phyloP scores from a whole-genome alignment of 2,888 invertebrate genomes.

The Allophyes oxyacanthae region DNA sequence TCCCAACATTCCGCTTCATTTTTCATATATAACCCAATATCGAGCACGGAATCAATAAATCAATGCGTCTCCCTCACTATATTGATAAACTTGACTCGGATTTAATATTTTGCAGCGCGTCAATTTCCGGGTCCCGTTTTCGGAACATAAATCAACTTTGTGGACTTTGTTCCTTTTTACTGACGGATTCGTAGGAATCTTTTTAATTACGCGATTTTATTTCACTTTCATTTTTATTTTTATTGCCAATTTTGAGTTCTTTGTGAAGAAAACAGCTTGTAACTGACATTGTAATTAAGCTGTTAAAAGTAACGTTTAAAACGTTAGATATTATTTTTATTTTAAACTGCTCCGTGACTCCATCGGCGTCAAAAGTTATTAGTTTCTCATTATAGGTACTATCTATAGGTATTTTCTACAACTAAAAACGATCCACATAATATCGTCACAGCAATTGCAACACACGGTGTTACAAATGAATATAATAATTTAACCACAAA shows the following conservation, averaged over 20 bases:
- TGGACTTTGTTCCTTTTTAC: conserved; percentile 1
- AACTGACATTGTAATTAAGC: background rate
- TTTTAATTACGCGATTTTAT: conserved; percentile 15
- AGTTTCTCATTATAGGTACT: too few species aligned
- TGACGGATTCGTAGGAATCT: background rate
- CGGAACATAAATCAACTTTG: conserved; percentile 15
- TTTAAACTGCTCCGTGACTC: too few species aligned
- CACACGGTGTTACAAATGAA: too few species aligned
- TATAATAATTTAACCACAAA: too few species aligned
- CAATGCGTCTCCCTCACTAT: conserved; percentile 1
- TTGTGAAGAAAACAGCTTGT: conserved; percentile 9
- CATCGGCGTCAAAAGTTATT: too few species aligned
- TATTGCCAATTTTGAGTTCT: conserved; percentile 12
- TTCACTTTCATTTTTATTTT: conserved; percentile 12
- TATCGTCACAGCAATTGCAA: too few species aligned
- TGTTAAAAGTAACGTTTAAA: too few species aligned
- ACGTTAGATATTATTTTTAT: too few species aligned
- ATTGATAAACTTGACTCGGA: conserved; percentile 6
- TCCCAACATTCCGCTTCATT: too few species aligned
- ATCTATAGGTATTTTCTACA: too few species aligned
- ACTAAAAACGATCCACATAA: too few species aligned
- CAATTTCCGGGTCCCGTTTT: conserved; percentile 1
- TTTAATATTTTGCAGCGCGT: conserved; percentile 7
- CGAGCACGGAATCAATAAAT: conserved; percentile 1
- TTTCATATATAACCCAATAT: background rate